Base-by-base conservation (phyloP, 2,888 invertebrate genomes). In the Ectemnius continuus region DNA sequence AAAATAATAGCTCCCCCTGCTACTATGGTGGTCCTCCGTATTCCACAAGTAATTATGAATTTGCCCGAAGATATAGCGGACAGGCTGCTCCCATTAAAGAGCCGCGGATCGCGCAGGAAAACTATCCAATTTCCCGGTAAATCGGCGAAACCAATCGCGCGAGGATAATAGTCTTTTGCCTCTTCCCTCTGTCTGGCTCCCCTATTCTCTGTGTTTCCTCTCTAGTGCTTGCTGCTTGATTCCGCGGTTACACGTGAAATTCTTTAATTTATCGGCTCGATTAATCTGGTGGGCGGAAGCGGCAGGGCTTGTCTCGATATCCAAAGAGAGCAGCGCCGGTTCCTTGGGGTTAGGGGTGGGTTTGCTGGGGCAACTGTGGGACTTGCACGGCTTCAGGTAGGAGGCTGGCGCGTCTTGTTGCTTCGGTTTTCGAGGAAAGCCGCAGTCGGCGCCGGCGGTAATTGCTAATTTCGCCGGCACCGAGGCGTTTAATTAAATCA, bases 401-500 rank as follows among this genome's bases (percentile, higher is more conserved):
- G 52, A 14, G 5, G 11, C 52, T 14, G 16, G 16, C 16, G 16
- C 52, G 14, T 16, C 52, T 58, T 20, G 20, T 52, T 47, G 45
- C 64, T 62, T 74, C 60, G 65, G 64, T 47, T 66, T 62, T 47
- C 47, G 14, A 48, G 66, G 47, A 61, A n/a, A 71, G 56, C 23
- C 52, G 56, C 66, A 63, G 66, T 84, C 77, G 79, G 73, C 80
- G 73, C 58, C 67, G 67, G 70, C 78, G 81, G 71, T 84, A 82
- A 85, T 85, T 84, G 81, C 79, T 83, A 85, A 83, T 85, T 84
- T 85, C 83, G 74, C 68, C 70, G 68, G 70, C 70, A 74, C 74
- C 73, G 76, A 60, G 61, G 23, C 64, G 84, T 86, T 86, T 85
- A 86, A 86, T 85, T 84, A 83, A 86, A 85, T 86, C 84, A 80